Percentiles rank a stretch among this genome's conserved stretches.
phyloP scores from a whole-genome alignment of 2,888 invertebrate species.

The Bursaphelenchus okinawaensis region DNA sequence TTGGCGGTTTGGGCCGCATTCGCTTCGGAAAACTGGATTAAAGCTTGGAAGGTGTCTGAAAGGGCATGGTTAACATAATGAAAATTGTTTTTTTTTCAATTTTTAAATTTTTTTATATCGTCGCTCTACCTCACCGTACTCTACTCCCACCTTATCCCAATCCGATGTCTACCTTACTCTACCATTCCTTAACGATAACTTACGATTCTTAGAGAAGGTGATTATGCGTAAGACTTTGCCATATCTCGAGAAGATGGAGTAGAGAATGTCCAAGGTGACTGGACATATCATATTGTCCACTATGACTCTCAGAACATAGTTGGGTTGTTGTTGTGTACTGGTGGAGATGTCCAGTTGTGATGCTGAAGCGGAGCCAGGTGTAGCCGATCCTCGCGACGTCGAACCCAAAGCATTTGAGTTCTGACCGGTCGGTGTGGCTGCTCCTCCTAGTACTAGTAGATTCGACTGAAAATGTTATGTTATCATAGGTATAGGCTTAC shows the following conservation, averaged over 20 bases:
- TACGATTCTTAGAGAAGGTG: conserved; percentile 99
- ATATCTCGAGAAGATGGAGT: conserved; percentile 92
- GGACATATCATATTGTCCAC: conserved; percentile 98
- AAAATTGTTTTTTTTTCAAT: too few species aligned
- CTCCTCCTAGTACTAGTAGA: conserved; percentile 21
- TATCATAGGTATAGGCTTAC: too few species aligned
- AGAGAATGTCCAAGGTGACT: conserved; percentile 90
- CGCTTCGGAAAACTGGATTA: conserved; percentile 96
- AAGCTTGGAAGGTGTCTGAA: conserved; percentile 90
- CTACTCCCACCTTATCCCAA: too few species aligned
- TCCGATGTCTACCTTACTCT: too few species aligned
- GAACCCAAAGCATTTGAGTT: conserved; percentile 1
- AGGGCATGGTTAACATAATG: conserved; percentile 18
- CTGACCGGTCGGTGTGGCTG: not conserved
- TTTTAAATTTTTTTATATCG: too few species aligned
- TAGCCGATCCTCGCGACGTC: conserved; percentile 4
- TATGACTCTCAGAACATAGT: conserved; percentile 86
- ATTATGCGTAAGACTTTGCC: conserved; percentile 99
- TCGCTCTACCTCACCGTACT: too few species aligned
- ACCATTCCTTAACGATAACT: too few species aligned
- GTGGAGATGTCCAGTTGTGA: conserved; percentile 73
- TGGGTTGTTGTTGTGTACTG: conserved; percentile 64
- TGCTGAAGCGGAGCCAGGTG: conserved; percentile 21
- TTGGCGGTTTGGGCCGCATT: conserved; percentile 94
- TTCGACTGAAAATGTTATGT: conserved; percentile 22